Conservation (phyloP, 2,797 vertebrate species). For the Choloepus didactylus region DNA sequence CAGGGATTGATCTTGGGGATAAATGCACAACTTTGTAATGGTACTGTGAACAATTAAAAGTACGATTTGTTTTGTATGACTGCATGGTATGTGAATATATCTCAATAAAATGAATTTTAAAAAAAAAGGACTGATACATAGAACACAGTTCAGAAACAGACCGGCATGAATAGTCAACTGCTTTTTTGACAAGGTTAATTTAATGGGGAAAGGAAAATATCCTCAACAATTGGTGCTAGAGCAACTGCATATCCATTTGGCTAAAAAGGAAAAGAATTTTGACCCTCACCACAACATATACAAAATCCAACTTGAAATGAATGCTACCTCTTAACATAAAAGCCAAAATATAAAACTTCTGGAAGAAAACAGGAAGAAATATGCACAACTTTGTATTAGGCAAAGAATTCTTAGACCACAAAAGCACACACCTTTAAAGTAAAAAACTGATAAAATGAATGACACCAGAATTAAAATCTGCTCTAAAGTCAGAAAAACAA, state of each 20-base stretch:
- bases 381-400: not conserved
- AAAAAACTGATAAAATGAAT: not conserved
- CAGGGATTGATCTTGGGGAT: too few relatives aligned
- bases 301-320: slow-evolving; percentile 33
- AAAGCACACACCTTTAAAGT: not conserved
- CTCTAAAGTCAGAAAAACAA: not conserved
- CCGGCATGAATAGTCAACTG: not conserved
- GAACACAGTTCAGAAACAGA: not conserved
- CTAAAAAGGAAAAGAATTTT: not conserved
- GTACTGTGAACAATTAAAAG: too few relatives aligned
- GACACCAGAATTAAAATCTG: slow-evolving; percentile 48
- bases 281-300: not conserved
- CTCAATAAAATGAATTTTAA: too few relatives aligned
- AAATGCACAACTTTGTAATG: too few relatives aligned
- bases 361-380: not conserved
- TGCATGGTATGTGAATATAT: too few relatives aligned
- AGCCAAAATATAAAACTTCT: not conserved
- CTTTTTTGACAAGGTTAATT: slow-evolving; percentile 36
- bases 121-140: not conserved
- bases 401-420: slow-evolving; percentile 42
- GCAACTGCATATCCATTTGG: not conserved
- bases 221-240: not conserved
- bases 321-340: not conserved
- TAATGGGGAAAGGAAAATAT: not conserved
- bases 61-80: too few relatives aligned